phyloP scores from a whole-genome alignment of 2,113 vertebrate species.

The Artemisiospiza belli region DNA sequence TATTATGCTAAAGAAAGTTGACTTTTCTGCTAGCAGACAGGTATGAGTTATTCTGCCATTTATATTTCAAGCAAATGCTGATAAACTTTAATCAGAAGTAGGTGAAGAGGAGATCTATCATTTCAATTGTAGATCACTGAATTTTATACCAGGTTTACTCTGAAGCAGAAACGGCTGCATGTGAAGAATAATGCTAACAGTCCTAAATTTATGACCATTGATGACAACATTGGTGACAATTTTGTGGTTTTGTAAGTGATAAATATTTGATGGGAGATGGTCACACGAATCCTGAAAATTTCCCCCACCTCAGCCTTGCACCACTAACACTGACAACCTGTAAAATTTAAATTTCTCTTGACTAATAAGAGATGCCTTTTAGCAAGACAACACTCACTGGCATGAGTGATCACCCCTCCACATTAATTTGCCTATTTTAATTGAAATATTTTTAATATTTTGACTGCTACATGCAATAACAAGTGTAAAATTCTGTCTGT shows the following conservation, averaged over 20 bases:
- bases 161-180: neutral
- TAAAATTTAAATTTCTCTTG: neutral
- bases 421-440: neutral
- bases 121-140: neutral
- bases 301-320: neutral
- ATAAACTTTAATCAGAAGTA: neutral
- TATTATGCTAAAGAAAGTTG: neutral
- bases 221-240: neutral
- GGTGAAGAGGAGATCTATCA: neutral
- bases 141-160: neutral
- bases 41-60: neutral
- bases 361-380: neutral
- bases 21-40: neutral
- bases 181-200: neutral
- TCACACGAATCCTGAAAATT: neutral
- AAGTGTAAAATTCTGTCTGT: neutral
- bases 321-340: neutral
- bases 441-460: neutral
- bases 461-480: neutral
- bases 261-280: neutral
- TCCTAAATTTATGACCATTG: neutral
- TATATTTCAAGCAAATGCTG: neutral
- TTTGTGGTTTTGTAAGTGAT: neutral
- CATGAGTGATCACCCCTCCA: neutral
- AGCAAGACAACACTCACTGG: neutral